These are phyloP conservation scores for Clunio marinus DNA, from an alignment of 2,888 invertebrate genomes.

Conservation along the genomic window DNA sequence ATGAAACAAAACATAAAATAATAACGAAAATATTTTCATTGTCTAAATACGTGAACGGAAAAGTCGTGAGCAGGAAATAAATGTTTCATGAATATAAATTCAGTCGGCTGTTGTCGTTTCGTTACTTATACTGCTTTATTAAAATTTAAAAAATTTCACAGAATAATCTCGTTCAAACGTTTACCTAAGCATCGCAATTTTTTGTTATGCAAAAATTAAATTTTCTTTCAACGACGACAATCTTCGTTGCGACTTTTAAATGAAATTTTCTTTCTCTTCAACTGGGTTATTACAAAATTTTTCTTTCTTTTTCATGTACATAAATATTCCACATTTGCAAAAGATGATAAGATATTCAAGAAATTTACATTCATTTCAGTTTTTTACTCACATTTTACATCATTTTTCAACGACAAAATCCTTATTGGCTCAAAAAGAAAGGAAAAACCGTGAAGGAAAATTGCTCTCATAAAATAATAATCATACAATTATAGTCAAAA, in stretches of 20 bases:
- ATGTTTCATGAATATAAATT: neutral
- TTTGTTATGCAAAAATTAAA: conserved; percentile 9
- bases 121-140: neutral
- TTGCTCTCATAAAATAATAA: conserved; percentile 39
- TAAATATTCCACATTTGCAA: neutral
- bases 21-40: conserved; percentile 1
- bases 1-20: no score
- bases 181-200: neutral
- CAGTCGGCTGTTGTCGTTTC: neutral
- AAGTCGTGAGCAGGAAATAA: neutral
- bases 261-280: neutral
- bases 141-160: neutral
- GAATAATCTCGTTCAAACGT: no score
- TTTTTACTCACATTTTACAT: conserved; percentile 5
- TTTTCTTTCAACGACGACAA: neutral
- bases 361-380: conserved; percentile 28
- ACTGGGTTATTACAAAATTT: neutral
- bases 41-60: no score
- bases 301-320: neutral
- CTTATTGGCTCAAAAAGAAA: neutral
- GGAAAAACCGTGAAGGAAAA: conserved; percentile 28
- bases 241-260: neutral
- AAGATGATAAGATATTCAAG: conserved; percentile 24
- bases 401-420: conserved; percentile 13
- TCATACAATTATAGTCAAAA: conserved; percentile 37